Evolutionary conservation across 2,888 invertebrate species (phyloP), one percentile per base, ranked within the genome.

Genomic region (Resseliella maxima): DNA sequence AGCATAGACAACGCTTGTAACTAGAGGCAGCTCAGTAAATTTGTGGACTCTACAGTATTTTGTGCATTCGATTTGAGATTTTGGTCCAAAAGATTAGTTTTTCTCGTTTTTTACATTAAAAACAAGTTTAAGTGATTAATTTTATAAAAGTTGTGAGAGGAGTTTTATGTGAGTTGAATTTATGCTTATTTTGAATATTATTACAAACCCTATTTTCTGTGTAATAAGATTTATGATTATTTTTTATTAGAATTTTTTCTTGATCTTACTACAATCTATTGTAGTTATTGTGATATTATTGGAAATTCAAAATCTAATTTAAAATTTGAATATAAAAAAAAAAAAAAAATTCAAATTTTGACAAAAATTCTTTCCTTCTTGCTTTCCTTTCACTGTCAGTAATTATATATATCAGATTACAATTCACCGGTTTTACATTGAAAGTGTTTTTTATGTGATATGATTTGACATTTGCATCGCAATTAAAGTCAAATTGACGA

Each of bases 381-480:
- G n/a, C n/a, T n/a, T n/a, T n/a, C n/a, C n/a, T n/a, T n/a, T n/a
- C n/a, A n/a, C n/a, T n/a, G n/a, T n/a, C n/a, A n/a, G n/a, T n/a
- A n/a, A n/a, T n/a, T n/a, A n/a, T n/a, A n/a, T n/a, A 41, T 12
- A 41, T 41, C 41, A 50, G 18, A 72, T 31, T 2, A n/a, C 31
- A 5, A 72, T 72, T 72, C 31, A 31, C 15, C 31, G 5, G 18
- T 41, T 41, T 8, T 15, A 18, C 8, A 2, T 50, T 8, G 12
- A 50, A 6, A 50, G 46, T 18, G 46, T 15, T 31, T 72, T 31
- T 72, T 31, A 59, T 35, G 72, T 72, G 15, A 72, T 72, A 18
- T 72, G 72, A 72, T 72, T 27, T 72, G 72, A 72, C 72, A 72
- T 72, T 72, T 72, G 72, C 72, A 72, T 31, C 72, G 31, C 72